These are phyloP conservation scores for Stigmatopora nigra DNA, from an alignment of 2,113 vertebrate genomes.

Conservation along the genomic window DNA sequence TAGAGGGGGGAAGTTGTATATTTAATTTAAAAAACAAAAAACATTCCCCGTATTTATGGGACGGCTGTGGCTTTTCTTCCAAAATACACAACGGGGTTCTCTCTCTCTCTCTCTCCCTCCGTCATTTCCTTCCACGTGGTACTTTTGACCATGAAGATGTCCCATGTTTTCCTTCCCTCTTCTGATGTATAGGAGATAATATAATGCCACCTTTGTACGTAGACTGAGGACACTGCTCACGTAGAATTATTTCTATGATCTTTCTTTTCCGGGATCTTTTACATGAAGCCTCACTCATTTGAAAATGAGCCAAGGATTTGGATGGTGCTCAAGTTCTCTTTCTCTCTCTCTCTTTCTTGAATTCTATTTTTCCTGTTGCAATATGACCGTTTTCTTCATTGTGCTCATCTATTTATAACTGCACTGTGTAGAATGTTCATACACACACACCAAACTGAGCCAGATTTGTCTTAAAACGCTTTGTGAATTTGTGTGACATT, in stretches of 20 bases:
- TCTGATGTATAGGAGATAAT: conserved; percentile 63
- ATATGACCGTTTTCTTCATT: conserved; percentile 69
- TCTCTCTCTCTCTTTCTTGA: conserved; percentile 59
- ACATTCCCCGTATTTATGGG: conserved; percentile 73
- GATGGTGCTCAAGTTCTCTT: conserved; percentile 73
- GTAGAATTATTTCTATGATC: conserved; percentile 33
- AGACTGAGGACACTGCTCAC: conserved; percentile 64
- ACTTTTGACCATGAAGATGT: conserved; percentile 32
- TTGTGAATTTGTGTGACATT: conserved; percentile 77
- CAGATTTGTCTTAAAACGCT: conserved; percentile 79
- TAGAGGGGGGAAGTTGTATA: conserved; percentile 46
- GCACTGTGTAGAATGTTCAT: conserved; percentile 75
- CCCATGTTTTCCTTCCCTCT: conserved; percentile 44
- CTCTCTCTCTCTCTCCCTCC: no score
- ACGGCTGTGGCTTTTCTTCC: conserved; percentile 54
- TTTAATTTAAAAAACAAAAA: conserved; percentile 70
- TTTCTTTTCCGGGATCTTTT: not conserved
- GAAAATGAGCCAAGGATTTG: conserved; percentile 61
- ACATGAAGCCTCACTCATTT: conserved; percentile 59
- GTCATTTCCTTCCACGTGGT: conserved; percentile 41
- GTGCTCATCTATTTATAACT: conserved; percentile 76
- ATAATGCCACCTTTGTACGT: conserved; percentile 64
- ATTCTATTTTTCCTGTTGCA: conserved; percentile 76
- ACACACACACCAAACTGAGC: conserved; percentile 77
- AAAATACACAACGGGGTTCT: conserved; percentile 40